A percentile compares a stretch with the other conserved stretches of the same genome.
Conservation (phyloP, 2,888 invertebrate species). For the Dolichomitus sp. region DNA sequence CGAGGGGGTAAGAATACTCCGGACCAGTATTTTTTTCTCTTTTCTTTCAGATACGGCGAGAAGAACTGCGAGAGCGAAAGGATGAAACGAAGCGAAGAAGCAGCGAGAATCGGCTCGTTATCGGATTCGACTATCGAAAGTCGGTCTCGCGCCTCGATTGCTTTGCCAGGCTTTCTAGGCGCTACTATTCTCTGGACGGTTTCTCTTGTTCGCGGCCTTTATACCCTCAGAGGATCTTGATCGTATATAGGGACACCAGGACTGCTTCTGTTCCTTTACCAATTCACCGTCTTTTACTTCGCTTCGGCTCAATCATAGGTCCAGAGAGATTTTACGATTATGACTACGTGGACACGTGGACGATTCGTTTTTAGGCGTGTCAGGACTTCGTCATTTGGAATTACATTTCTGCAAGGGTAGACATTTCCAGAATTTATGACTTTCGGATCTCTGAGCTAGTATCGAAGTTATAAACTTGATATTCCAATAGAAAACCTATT, state of each 20-base stretch:
- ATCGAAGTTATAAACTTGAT: not conserved
- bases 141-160: constrained; percentile 19
- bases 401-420: constrained; percentile 2
- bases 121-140: constrained; percentile 46
- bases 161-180: not conserved
- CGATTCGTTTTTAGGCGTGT: constrained; percentile 1
- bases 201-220: constrained; percentile 13
- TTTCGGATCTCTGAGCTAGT: not conserved
- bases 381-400: not conserved
- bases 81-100: constrained; percentile 36
- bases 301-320: not conserved
- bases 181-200: constrained; percentile 32
- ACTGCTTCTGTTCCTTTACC: constrained; percentile 1
- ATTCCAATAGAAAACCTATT: not conserved
- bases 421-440: not conserved
- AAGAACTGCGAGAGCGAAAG: constrained; percentile 28
- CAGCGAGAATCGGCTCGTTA: constrained; percentile 50
- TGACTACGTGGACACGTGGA: not conserved
- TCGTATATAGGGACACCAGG: constrained; percentile 3
- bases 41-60: constrained; percentile 8
- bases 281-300: not conserved
- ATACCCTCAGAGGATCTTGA: constrained; percentile 23
- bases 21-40: constrained; percentile 32
- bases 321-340: constrained; percentile 17
- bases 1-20: not conserved